These are phyloP conservation scores for Tenualosa ilisha DNA, from an alignment of 2,797 vertebrate genomes.

Conservation along the genomic window DNA sequence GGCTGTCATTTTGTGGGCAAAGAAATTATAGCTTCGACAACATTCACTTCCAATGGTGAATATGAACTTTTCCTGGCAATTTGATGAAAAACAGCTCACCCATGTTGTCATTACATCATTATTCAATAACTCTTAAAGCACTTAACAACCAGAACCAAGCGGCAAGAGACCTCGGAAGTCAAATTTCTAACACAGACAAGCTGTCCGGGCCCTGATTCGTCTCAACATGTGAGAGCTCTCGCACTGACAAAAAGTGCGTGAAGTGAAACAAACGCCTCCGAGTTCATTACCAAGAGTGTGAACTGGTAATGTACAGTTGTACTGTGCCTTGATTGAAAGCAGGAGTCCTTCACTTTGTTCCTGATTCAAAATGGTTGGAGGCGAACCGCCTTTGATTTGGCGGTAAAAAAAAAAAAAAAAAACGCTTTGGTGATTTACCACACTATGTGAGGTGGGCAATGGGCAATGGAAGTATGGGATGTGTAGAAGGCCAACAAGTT, in stretches of 20 bases:
- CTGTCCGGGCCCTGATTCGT: neutral
- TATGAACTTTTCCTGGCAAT: neutral
- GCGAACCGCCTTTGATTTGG: conserved; percentile 46
- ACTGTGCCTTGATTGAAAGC: conserved; percentile 44
- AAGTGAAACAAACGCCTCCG: neutral
- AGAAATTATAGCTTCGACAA: neutral
- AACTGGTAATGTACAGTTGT: conserved; percentile 32
- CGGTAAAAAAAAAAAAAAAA: conserved; percentile 26
- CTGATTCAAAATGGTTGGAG: conserved; percentile 33
- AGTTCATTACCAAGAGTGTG: conserved; percentile 32
- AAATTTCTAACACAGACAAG: neutral
- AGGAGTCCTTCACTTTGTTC: conserved; percentile 40
- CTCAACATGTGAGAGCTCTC: conserved; percentile 13
- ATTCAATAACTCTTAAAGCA: neutral
- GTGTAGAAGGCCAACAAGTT: neutral
- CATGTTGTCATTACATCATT: conserved; percentile 9
- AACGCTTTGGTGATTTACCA: conserved; percentile 43
- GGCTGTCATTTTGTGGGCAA: neutral
- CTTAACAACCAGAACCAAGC: neutral
- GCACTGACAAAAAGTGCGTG: neutral
- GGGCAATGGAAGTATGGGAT: neutral
- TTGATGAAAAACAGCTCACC: neutral
- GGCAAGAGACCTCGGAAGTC: neutral
- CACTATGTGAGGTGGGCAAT: conserved; percentile 6
- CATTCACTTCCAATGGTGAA: neutral